A percentile compares a stretch with the other conserved stretches of the same genome.
Conservation (phyloP, 2,797 vertebrate species). For the Galaxias olidus region DNA sequence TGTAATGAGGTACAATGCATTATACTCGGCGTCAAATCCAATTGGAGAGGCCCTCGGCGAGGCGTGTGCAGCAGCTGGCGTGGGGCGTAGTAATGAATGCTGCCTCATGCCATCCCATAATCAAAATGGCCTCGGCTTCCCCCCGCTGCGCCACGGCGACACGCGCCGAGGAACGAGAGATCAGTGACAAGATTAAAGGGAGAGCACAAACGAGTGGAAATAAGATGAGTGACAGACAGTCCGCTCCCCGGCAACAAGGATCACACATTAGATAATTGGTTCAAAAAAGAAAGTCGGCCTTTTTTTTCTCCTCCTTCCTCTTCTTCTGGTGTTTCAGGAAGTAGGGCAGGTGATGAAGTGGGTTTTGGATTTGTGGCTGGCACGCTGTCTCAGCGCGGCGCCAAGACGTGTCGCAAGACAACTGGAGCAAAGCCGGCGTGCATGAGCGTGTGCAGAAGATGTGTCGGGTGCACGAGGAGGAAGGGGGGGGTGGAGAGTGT, state of each 20-base stretch:
- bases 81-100: conserved; percentile 59
- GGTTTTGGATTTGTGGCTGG: conserved; percentile 37
- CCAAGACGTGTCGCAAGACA: conserved; percentile 47
- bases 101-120: conserved; percentile 62
- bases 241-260: conserved; percentile 25
- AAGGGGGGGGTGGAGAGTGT: neutral
- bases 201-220: conserved; percentile 47
- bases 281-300: conserved; percentile 35
- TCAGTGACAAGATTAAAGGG: conserved; percentile 65
- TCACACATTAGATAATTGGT: conserved; percentile 72
- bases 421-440: conserved; percentile 53
- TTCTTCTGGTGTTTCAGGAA: conserved; percentile 34
- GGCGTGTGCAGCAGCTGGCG: conserved; percentile 46
- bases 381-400: conserved; percentile 55
- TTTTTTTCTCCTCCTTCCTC: conserved; percentile 2
- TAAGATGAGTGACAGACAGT: conserved; percentile 42
- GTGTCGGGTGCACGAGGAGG: too few relatives aligned
- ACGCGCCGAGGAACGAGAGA: conserved; percentile 57
- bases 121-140: conserved; percentile 61
- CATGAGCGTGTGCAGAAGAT: too few relatives aligned
- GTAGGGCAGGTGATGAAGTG: conserved; percentile 41
- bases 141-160: conserved; percentile 56
- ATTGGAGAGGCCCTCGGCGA: conserved; percentile 26
- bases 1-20: conserved; percentile 45
- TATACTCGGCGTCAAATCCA: conserved; percentile 55